Conservation (phyloP, 2,113 vertebrate genomes). For the Sakesphorus luctuosus region DNA sequence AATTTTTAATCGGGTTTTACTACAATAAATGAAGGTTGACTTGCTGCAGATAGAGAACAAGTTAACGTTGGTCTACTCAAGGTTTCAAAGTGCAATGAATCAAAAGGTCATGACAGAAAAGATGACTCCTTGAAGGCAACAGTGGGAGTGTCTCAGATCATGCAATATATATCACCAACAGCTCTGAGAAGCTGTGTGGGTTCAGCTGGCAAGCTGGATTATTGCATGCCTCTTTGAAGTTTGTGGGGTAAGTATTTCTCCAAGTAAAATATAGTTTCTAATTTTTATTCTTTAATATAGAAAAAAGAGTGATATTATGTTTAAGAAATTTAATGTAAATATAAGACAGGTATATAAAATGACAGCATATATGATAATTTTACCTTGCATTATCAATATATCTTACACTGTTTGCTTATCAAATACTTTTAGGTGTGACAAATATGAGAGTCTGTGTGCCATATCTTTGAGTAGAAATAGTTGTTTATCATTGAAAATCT, state of each 20-base stretch:
- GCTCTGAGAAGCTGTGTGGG: not conserved
- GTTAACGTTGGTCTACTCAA: not conserved
- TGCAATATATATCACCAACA: slow-evolving; percentile 50
- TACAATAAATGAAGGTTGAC: not conserved
- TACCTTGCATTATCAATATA: not conserved
- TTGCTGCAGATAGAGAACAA: not conserved
- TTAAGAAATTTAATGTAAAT: not conserved
- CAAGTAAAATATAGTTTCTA: slow-evolving; percentile 20
- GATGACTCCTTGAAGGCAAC: not conserved
- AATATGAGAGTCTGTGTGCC: not conserved
- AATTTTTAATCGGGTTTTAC: not conserved
- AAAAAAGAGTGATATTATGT: not conserved
- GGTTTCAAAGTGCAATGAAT: slow-evolving; percentile 9
- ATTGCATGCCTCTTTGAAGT: not conserved
- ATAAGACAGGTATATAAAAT: not conserved
- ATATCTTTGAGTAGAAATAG: not conserved
- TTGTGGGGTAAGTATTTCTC: slow-evolving; percentile 49
- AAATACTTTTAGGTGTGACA: not conserved
- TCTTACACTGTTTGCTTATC: not conserved
- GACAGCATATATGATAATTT: not conserved
- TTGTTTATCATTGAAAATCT: not conserved
- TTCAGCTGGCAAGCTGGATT: slow-evolving; percentile 12
- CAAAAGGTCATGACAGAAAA: not conserved
- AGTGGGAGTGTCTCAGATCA: slow-evolving; percentile 53
- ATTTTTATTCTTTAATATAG: not conserved